Evolutionary conservation across 2,113 vertebrate genomes (phyloP).

Genomic region (Delphinapterus leucas): DNA sequence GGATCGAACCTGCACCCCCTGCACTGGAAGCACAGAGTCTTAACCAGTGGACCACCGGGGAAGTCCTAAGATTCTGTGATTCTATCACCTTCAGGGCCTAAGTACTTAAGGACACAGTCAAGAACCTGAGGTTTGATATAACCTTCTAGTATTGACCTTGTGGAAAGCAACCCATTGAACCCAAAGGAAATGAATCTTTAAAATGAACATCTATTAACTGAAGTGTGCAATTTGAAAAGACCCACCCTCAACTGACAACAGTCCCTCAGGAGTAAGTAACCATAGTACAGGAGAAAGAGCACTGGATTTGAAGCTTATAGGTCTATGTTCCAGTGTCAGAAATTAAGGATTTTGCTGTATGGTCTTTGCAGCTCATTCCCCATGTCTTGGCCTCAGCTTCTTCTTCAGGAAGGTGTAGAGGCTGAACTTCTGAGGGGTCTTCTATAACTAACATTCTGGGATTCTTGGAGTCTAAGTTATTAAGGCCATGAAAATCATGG

Average conservation of each 20-base stretch:
- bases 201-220: neutral
- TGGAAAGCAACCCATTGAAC: neutral
- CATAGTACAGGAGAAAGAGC: neutral
- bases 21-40: no score
- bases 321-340: neutral
- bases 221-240: neutral
- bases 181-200: neutral
- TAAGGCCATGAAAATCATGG: neutral
- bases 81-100: neutral
- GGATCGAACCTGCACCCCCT: no score
- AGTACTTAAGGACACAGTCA: neutral
- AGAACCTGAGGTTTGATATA: neutral
- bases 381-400: neutral
- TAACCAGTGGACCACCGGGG: no score
- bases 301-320: neutral
- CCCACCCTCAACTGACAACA: neutral
- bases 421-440: neutral
- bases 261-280: neutral
- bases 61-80: neutral
- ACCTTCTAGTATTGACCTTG: neutral
- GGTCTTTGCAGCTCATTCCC: neutral
- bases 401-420: neutral
- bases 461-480: neutral
- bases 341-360: neutral
- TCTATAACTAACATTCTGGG: constrained; percentile 13